These are phyloP conservation scores for Hozukius guyotensis DNA, from an alignment of 2,797 vertebrate species.

Conservation along the genomic window DNA sequence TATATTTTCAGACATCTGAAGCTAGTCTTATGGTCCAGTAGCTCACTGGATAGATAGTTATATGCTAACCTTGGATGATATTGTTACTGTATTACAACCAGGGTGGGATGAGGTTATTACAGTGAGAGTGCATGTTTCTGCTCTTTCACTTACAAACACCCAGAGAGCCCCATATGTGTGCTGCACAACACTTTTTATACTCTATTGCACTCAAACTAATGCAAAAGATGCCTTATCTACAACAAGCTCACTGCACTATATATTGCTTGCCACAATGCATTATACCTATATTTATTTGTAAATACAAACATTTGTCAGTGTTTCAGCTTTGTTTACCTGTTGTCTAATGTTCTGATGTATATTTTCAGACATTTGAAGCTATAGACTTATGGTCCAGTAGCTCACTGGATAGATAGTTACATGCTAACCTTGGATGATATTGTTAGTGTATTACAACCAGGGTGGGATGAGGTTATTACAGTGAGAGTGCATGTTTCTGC, in stretches of 20 bases:
- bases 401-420: neutral
- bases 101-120: slow-evolving; percentile 18
- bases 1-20: neutral
- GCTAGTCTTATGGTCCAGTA: neutral
- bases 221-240: neutral
- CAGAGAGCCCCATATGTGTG: neutral
- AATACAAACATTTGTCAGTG: neutral
- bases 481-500: slow-evolving; percentile 20
- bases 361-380: neutral
- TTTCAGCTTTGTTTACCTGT: slow-evolving; percentile 85
- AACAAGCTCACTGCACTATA: neutral
- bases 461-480: slow-evolving; percentile 16
- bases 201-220: neutral
- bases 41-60: neutral
- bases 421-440: slow-evolving; percentile 7
- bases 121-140: slow-evolving; percentile 20
- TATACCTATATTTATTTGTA: neutral
- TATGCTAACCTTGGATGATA: slow-evolving; percentile 7
- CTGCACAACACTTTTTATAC: neutral
- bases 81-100: slow-evolving; percentile 15
- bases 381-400: neutral
- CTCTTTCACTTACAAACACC: slow-evolving; percentile 6
- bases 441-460: slow-evolving; percentile 14
- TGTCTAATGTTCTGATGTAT: slow-evolving; percentile 72
- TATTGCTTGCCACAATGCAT: neutral